Evolutionary conservation across 2,113 vertebrate genomes (phyloP).

Genomic region (Nycticryphes semicollaris): DNA sequence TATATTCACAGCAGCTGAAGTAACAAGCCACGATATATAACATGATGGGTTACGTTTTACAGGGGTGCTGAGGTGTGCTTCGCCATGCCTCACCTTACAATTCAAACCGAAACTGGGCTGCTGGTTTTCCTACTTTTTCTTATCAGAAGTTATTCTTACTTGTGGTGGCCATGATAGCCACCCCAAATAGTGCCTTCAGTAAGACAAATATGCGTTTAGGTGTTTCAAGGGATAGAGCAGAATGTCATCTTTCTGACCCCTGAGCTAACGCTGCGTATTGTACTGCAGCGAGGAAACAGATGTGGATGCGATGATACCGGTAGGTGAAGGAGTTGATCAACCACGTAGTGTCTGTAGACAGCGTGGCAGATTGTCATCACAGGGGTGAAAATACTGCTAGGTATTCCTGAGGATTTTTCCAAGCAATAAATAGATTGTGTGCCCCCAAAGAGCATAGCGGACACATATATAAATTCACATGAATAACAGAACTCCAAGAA

Average conservation of each 20-base stretch:
- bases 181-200: conserved; percentile 38
- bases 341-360: neutral
- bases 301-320: conserved; percentile 18
- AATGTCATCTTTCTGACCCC: neutral
- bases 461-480: neutral
- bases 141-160: conserved; percentile 18
- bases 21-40: neutral
- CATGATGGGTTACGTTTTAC: neutral
- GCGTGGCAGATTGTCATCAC: neutral
- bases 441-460: neutral
- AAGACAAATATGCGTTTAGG: conserved; percentile 17
- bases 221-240: conserved; percentile 20
- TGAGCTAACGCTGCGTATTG: neutral
- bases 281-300: neutral
- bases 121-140: conserved; percentile 20
- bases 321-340: conserved; percentile 9
- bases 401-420: neutral
- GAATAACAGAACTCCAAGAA: neutral
- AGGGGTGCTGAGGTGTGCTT: neutral
- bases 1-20: neutral
- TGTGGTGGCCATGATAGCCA: conserved; percentile 23
- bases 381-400: neutral
- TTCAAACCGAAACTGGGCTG: conserved; percentile 38
- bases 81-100: conserved; percentile 3
- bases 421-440: neutral